Base-by-base conservation (phyloP, 2,888 invertebrate species). In the Macroteleia sp. region DNA sequence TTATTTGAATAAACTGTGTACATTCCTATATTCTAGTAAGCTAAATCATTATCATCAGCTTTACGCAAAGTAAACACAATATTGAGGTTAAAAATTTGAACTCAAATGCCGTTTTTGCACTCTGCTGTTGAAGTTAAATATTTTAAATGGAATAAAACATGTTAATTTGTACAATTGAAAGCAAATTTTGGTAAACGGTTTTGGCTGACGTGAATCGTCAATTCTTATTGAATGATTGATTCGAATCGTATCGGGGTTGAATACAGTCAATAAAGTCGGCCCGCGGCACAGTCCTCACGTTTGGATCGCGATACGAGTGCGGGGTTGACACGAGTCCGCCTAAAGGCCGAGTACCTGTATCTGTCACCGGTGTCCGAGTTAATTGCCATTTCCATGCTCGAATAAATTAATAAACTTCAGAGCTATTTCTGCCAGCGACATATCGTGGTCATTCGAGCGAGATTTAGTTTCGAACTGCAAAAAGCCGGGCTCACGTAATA, bases 371-470 rank as follows among this genome's bases (percentile, higher is more conserved):
- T 89, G 88, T 89, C 88, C 90, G 77, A 87, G 87, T 87, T 91
- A 90, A 91, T 91, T 90, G 89, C 87, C 85, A 85, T 89, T 90
- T 89, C 87, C 88, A 89, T 88, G 91, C 90, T 87, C 86, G 90
- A 89, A 90, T 91, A 89, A 90, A 89, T 91, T 90, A 90, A 90
- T 89, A 90, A 90, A 90, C 86, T 89, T 81, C 81, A 70, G 82
- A 57, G 80, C 81, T 78, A 84, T 79, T 75, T 67, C 88, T 89
- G 88, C 75, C 81, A 76, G 36, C 82, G 86, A 88, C 88, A 84
- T 83, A 70, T 80, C 67, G 77, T 54, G 80, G 67, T 59, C 79
- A 41, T 66, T 76, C 64, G 69, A 69, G 69, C 73, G 80, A 30
- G 69, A 73, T 70, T 76, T 73, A 73, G 71, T 79, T 79, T 74